Evolutionary conservation across 1,140 invertebrate genomes (phyloP), one percentile per base, ranked within the genome.

Genomic region (Meteorus sp.): DNA sequence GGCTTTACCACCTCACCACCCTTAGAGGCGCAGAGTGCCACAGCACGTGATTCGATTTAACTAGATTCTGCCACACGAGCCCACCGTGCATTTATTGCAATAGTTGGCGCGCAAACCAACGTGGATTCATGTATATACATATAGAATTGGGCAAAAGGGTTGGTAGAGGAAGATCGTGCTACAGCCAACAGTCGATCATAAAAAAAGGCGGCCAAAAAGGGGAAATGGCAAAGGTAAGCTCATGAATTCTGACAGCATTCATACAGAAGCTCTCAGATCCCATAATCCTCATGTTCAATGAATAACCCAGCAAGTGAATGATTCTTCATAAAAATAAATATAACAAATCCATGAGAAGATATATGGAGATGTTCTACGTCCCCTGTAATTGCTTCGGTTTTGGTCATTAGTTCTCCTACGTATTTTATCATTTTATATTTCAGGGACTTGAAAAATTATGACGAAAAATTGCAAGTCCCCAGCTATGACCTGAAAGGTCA

Each of bases 201-300:
- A 15, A 22, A 31, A 22, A n/a, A n/a, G n/a, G n/a, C n/a, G n/a
- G n/a, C n/a, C n/a, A n/a, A n/a, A n/a, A n/a, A n/a, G n/a, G 50
- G n/a, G 20, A 22, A 3, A 20, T 17, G 17, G 22, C 9, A 29
- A 22, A 20, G 15, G 8, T 25, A 7, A 55, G 47, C 11, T 59
- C 52, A 52, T 59, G 56, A 59, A 59, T 59, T 59, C 56, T 22
- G n/a, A 17, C 6, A 45, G 37, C 37, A 48, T 59, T 59, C 39
- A 37, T 33, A 15, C 27, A 23, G 19, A 50, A 52, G 31, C 47
- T 58, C 17, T 23, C 35, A 57, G 45, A 50, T 41, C 56, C 33
- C 23, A 31, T 58, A 27, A 58, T 58, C 56, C 56, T 43, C 22
- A 23, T 58, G 56, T 44, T 52, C 56, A 59, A 59, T 59, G 47